Conservation (phyloP, 2,888 invertebrate species). For the Brenthis ino region DNA sequence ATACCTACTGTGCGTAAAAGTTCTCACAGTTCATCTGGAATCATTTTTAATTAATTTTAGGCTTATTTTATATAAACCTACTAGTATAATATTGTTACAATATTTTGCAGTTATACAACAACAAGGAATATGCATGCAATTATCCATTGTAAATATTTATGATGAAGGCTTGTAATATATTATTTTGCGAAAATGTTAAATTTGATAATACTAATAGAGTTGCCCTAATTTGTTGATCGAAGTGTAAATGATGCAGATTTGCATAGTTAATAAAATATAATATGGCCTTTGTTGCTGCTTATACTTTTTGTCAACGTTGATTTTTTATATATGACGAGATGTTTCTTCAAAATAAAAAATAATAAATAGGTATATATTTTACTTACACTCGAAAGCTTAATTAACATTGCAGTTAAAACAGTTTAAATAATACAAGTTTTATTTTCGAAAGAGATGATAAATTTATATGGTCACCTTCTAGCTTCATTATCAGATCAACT, state of each 20-base stretch:
- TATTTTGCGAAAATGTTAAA: not conserved
- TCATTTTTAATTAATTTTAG: too few species aligned
- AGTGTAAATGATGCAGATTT: slow-evolving; percentile 7
- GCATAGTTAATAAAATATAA: slow-evolving; percentile 17
- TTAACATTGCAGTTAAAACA: too few species aligned
- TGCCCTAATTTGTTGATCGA: slow-evolving; percentile 8
- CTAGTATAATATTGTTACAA: not conserved
- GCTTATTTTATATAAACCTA: too few species aligned
- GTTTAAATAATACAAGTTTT: too few species aligned
- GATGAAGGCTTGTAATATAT: not conserved
- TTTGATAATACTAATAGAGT: not conserved
- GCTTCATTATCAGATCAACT: too few species aligned
- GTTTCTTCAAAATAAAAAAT: too few species aligned
- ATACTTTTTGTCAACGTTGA: not conserved
- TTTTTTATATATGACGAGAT: not conserved
- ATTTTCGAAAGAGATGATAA: too few species aligned
- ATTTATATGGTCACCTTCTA: too few species aligned
- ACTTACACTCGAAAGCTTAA: too few species aligned
- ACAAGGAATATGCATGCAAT: slow-evolving; percentile 1
- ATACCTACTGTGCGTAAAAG: too few species aligned
- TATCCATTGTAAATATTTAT: not conserved
- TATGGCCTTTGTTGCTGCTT: slow-evolving; percentile 2
- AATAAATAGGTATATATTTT: not conserved
- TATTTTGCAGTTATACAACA: not conserved
- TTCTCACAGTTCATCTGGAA: too few species aligned